Percentiles rank a stretch among this genome's conserved stretches.
Conservation (phyloP, 2,113 vertebrate genomes). For the Meleagris gallopavo region DNA sequence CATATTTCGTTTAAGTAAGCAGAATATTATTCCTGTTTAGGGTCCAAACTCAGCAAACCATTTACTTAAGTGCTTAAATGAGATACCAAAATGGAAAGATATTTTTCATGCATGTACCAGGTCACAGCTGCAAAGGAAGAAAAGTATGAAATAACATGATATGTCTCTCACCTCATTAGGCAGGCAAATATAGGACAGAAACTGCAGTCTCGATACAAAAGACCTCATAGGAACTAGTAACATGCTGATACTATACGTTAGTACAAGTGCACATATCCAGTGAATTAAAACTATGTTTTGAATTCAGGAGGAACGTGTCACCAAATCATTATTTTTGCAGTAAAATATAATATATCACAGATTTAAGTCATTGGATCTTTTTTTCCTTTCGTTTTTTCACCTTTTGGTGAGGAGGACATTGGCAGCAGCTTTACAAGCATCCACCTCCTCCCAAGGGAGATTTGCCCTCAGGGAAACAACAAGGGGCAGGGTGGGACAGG, state of each 20-base stretch:
- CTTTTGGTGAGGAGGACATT: background rate
- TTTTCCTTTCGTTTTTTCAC: background rate
- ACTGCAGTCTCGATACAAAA: background rate
- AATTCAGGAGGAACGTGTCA: background rate
- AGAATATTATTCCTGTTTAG: background rate
- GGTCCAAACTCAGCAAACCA: background rate
- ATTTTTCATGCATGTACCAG: background rate
- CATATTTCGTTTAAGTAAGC: background rate
- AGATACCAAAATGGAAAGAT: background rate
- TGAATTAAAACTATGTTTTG: background rate
- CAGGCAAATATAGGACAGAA: background rate
- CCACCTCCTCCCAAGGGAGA: background rate
- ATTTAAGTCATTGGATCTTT: background rate
- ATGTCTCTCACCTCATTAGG: background rate
- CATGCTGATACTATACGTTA: background rate
- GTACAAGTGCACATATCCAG: background rate
- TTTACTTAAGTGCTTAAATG: background rate
- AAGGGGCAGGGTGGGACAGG: fast-evolving
- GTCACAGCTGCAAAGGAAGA: background rate
- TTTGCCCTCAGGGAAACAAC: background rate
- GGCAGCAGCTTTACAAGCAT: background rate
- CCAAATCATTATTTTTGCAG: background rate
- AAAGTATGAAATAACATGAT: background rate
- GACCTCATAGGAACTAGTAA: background rate
- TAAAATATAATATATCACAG: background rate